A percentile compares a stretch with the other conserved stretches of the same genome.
Evolutionary conservation across 1,140 invertebrate genomes (phyloP).

Genomic region (Dryas iulia): DNA sequence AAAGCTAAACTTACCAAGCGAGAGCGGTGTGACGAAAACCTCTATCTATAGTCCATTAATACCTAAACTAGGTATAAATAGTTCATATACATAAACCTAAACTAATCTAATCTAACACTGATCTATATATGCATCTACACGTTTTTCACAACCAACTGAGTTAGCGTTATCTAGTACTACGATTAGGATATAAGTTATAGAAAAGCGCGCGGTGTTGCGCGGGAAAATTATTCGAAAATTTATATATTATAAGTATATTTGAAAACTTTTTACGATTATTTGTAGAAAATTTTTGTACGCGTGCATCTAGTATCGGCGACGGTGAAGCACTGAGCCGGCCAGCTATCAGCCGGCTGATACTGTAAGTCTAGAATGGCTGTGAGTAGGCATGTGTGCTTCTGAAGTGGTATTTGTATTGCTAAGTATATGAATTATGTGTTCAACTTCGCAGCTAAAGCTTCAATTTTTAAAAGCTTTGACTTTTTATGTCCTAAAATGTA

Average conservation of each 20-base stretch:
- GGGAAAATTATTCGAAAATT: background rate
- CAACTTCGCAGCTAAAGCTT: background rate
- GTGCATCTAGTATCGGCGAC: constrained; percentile 57
- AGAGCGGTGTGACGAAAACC: constrained; percentile 7
- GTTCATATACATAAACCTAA: constrained; percentile 34
- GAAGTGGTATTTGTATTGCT: constrained; percentile 13
- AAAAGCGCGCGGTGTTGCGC: background rate
- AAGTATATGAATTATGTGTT: background rate
- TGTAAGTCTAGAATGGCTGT: constrained; percentile 61
- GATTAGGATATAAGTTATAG: constrained; percentile 8
- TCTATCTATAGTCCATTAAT: constrained; percentile 19
- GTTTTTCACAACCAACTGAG: constrained; percentile 45
- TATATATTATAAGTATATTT: constrained; percentile 6
- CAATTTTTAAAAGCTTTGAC: background rate
- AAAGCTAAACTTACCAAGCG: constrained; percentile 24
- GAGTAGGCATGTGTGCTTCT: constrained; percentile 29
- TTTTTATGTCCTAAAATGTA: background rate
- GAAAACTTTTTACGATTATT: constrained; percentile 50
- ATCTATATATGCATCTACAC: constrained; percentile 39
- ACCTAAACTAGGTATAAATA: constrained; percentile 33
- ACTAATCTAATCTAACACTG: constrained; percentile 34
- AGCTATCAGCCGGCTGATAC: constrained; percentile 64
- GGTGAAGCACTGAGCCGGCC: constrained; percentile 59
- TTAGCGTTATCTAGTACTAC: constrained; percentile 30
- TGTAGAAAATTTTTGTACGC: constrained; percentile 41